Evolutionary conservation across 2,113 vertebrate species (phyloP).

Genomic region (Ceuthmochares aereus): DNA sequence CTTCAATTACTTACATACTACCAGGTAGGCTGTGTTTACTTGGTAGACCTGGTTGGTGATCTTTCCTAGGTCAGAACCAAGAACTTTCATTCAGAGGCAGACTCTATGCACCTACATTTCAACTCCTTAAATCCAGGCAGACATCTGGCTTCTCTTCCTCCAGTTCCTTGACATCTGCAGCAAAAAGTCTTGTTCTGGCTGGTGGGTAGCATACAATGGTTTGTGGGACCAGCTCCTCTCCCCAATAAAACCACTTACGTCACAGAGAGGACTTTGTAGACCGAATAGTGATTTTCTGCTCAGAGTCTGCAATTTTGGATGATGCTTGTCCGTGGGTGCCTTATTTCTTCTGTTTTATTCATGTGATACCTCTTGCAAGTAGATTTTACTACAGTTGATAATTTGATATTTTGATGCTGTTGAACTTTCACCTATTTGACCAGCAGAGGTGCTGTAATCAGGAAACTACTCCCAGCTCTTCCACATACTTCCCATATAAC

Average conservation of each 20-base stretch:
- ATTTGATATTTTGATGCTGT: background rate
- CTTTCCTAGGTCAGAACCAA: background rate
- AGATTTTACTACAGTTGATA: background rate
- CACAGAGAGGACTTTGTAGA: background rate
- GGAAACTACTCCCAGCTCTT: background rate
- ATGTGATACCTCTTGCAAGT: background rate
- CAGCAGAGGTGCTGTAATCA: background rate
- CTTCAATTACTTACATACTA: background rate
- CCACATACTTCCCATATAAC: background rate
- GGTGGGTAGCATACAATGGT: background rate
- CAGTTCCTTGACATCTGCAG: background rate
- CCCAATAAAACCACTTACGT: background rate
- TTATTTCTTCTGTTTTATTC: background rate
- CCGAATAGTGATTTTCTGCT: background rate
- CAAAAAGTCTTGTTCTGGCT: background rate
- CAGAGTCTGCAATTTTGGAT: background rate
- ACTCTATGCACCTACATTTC: background rate
- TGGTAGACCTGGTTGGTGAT: background rate
- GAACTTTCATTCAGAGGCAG: background rate
- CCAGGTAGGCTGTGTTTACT: background rate
- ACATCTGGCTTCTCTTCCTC: background rate
- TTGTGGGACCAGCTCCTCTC: background rate
- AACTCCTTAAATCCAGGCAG: background rate
- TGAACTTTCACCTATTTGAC: background rate
- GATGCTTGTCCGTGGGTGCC: background rate